Evolutionary conservation across 2,888 invertebrate species (phyloP), one percentile per base, ranked within the genome.

Genomic region (Hylaea fasciaria): DNA sequence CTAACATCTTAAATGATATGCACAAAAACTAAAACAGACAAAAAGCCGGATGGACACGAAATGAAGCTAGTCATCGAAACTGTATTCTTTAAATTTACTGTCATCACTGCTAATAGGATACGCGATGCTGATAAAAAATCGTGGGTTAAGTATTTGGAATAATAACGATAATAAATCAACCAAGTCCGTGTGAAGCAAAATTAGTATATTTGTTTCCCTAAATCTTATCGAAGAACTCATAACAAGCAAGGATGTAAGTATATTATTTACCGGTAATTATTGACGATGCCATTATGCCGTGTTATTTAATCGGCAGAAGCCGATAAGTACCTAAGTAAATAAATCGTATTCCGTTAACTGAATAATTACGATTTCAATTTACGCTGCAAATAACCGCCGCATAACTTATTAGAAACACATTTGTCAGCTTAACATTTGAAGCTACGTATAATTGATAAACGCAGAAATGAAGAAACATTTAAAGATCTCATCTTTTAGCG

Each of bases 401-500:
- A 28, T 46, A 35, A n/a, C 16, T 16, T 39, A 48, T 48, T 39
- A 37, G 12, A n/a, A n/a, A 48, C 43, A 16, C 22, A 58, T 51
- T 35, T 37, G 44, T 37, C 37, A 35, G 5, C 5, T n/a, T n/a
- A 37, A 43, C 28, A 61, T 58, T 53, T 55, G 52, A 54, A 51
- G 44, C 49, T 59, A 70, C 66, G 7, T 9, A 54, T 65, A 66
- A 71, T 64, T 65, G 56, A 57, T 63, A 68, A 66, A 68, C 52
- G 60, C 57, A 59, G 55, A 53, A 66, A 71, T 69, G 58, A 51
- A 64, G 65, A 66, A 69, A 72, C 47, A 47, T 29, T 2, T 9
- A 14, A 5, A 60, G 54, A 65, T 69, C 57, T 47, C 65, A 68
- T 61, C 52, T 56, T 64, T 62, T 57, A 54, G 41, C 59, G 47